Conservation (phyloP, 2,888 invertebrate species). For the Lithophane ornitopus region DNA sequence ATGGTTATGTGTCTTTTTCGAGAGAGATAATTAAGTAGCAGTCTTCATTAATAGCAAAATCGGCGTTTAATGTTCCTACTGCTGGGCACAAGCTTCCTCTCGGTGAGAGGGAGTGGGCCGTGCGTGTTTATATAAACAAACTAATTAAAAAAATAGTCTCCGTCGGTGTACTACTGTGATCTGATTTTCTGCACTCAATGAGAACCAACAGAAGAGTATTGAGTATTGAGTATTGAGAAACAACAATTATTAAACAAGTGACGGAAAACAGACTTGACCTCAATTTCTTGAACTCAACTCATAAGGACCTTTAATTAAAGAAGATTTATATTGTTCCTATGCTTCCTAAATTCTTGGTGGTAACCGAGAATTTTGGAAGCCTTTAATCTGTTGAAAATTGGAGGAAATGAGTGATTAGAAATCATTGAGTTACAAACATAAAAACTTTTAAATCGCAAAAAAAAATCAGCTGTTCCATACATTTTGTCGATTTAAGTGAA, state of each 20-base stretch:
- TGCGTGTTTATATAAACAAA: too few species aligned
- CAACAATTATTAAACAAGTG: conserved; percentile 20
- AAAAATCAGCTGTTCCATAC: too few species aligned
- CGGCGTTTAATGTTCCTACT: too few species aligned
- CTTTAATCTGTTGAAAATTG: too few species aligned
- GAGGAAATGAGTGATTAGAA: too few species aligned
- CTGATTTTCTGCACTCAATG: conserved; percentile 9
- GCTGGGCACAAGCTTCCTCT: too few species aligned
- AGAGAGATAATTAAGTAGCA: conserved; percentile 13
- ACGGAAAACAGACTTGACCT: conserved; percentile 5
- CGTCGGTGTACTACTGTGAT: not conserved
- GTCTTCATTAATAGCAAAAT: not conserved
- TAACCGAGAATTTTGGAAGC: not conserved
- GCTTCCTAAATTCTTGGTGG: too few species aligned
- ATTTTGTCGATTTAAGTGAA: too few species aligned
- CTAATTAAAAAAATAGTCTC: too few species aligned
- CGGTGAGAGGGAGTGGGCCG: too few species aligned
- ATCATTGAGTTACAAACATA: not conserved
- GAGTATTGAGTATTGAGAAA: too few species aligned
- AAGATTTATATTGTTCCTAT: not conserved
- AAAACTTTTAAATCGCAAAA: too few species aligned
- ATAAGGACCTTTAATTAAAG: conserved; percentile 1
- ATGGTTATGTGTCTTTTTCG: conserved; percentile 12
- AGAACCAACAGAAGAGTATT: conserved; percentile 9
- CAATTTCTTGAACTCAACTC: conserved; percentile 1